A percentile compares a stretch with the other conserved stretches of the same genome.
phyloP scores from a whole-genome alignment of 2,113 vertebrate species.

The Isurus oxyrinchus region DNA sequence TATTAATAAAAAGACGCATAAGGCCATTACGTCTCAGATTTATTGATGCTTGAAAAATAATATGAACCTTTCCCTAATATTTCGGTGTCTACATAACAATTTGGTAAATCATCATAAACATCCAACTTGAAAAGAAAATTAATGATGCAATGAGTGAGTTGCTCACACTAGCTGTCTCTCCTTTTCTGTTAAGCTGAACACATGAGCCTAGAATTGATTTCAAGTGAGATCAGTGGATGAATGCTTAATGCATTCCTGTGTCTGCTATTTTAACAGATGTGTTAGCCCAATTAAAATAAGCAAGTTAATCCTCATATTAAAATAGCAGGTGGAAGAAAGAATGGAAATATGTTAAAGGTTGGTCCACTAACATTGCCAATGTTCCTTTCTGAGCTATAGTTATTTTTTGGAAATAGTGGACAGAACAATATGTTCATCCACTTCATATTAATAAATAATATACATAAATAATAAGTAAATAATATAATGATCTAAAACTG shows the following conservation, averaged over 20 bases:
- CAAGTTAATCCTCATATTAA: background rate
- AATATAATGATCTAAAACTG: no score
- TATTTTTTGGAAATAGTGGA: background rate
- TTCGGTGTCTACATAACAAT: background rate
- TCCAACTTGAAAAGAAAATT: background rate
- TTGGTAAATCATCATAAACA: constrained; percentile 2
- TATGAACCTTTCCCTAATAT: background rate
- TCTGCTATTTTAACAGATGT: background rate
- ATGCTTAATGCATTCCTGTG: background rate
- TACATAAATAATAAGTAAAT: no score
- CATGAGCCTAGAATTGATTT: background rate
- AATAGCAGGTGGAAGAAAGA: background rate
- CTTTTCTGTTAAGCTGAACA: background rate
- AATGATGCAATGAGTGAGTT: background rate
- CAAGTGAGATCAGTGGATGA: background rate
- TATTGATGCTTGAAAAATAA: background rate
- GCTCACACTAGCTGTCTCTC: background rate
- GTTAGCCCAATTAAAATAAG: background rate
- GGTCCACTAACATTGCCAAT: background rate
- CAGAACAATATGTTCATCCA: background rate
- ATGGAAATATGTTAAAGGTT: background rate
- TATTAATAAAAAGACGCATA: background rate
- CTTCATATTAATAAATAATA: background rate
- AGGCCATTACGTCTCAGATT: background rate
- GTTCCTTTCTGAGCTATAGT: background rate